Percentiles rank a stretch among this genome's conserved stretches.
Conservation (phyloP, 2,113 vertebrate species). For the Pionites leucogaster region DNA sequence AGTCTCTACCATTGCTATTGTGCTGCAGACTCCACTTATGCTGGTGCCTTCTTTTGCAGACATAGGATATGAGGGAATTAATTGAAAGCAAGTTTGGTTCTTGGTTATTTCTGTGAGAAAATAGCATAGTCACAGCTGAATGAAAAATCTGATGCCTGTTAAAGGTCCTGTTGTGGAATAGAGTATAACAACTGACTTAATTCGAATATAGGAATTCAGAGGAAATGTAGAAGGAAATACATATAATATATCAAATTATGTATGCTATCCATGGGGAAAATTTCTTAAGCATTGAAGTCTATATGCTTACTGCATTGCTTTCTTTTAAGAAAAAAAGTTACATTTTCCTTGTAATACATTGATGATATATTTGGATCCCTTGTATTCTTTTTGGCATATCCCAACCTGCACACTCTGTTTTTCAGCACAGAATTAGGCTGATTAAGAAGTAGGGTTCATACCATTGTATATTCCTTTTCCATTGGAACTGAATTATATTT, state of each 20-base stretch:
- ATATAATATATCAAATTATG: not conserved
- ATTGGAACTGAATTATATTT: not conserved
- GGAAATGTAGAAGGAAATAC: conserved; percentile 19
- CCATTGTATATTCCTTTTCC: not conserved
- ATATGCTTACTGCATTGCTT: not conserved
- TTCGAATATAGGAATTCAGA: not conserved
- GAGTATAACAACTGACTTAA: not conserved
- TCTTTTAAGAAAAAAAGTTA: not conserved
- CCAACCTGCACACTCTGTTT: rapidly evolving
- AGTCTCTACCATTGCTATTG: rapidly evolving
- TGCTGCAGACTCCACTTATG: rapidly evolving
- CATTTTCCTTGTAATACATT: not conserved
- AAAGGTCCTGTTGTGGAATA: conserved; percentile 11
- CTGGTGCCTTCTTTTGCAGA: not conserved
- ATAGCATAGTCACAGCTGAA: not conserved
- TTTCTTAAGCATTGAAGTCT: not conserved
- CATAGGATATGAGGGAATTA: not conserved
- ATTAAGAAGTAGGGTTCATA: not conserved
- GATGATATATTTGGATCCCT: not conserved
- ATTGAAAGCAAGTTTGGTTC: not conserved
- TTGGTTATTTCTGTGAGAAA: conserved; percentile 1
- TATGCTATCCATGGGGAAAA: not conserved
- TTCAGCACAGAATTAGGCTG: not conserved
- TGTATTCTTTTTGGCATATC: not conserved
- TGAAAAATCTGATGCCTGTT: not conserved